Conservation (phyloP, 2,888 invertebrate genomes). For the Aphodius granarius region DNA sequence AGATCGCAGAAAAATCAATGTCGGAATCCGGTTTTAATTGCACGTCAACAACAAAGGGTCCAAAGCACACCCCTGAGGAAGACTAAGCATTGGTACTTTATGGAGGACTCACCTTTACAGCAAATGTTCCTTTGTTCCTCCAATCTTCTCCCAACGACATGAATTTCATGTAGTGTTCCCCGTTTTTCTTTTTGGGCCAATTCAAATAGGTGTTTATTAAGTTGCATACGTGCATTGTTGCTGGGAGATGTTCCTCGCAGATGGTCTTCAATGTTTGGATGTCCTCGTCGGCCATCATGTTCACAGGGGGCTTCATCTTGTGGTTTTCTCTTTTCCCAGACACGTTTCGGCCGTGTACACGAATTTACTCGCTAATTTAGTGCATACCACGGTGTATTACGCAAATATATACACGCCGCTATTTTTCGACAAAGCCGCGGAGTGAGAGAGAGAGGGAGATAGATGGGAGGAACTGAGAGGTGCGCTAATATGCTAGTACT, state of each 20-base stretch:
- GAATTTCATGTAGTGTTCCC: conserved; percentile 21
- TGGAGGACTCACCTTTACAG: conserved; percentile 16
- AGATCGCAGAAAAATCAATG: background rate
- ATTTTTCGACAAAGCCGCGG: background rate
- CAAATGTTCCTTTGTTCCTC: conserved; percentile 23
- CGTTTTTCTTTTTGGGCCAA: conserved; percentile 18
- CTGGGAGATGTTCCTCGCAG: conserved; percentile 21
- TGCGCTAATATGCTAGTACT: background rate
- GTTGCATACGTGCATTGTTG: conserved; percentile 20
- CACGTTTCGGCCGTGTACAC: background rate
- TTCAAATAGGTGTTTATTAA: conserved; percentile 21
- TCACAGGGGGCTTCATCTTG: conserved; percentile 10
- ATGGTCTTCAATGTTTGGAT: conserved; percentile 16
- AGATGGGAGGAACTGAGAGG: background rate
- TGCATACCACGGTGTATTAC: background rate
- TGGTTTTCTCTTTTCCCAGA: background rate
- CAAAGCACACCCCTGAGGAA: background rate
- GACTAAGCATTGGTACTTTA: background rate
- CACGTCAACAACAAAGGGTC: background rate
- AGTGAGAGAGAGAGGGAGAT: too few species aligned
- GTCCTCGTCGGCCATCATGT: conserved; percentile 19
- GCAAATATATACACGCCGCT: background rate
- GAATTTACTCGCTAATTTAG: background rate
- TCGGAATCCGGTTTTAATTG: background rate
- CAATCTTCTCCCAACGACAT: conserved; percentile 23